Conservation (phyloP, 2,113 vertebrate genomes). For the Thermophis baileyi region DNA sequence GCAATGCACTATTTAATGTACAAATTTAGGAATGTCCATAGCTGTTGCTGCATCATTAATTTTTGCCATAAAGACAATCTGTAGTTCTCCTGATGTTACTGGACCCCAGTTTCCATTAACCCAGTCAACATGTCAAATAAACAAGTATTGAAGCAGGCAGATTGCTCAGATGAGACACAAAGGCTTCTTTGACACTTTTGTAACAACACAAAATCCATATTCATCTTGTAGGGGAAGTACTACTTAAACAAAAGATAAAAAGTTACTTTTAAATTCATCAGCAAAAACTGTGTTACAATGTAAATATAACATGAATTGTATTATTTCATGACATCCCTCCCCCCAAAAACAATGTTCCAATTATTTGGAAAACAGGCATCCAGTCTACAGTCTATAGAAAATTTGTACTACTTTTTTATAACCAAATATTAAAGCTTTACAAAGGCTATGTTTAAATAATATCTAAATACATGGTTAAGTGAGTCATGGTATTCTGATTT, state of each 20-base stretch:
- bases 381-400: background rate
- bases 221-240: background rate
- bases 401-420: background rate
- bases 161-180: conserved; percentile 1
- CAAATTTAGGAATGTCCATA: conserved; percentile 36
- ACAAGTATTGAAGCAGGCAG: background rate
- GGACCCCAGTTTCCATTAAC: background rate
- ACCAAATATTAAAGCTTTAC: conserved; percentile 2
- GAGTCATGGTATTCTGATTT: background rate
- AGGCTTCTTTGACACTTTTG: conserved; percentile 43
- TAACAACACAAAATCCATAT: conserved; percentile 28
- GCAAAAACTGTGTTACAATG: conserved; percentile 54
- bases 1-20: conserved; percentile 39
- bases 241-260: conserved; percentile 21
- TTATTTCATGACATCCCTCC: background rate
- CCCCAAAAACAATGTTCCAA: background rate
- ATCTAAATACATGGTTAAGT: background rate
- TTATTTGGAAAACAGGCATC: background rate
- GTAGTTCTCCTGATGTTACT: background rate
- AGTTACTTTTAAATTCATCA: conserved; percentile 49
- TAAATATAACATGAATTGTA: conserved; percentile 19
- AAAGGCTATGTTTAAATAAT: background rate
- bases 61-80: background rate
- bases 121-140: background rate
- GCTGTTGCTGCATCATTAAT: background rate